Evolutionary conservation across 2,797 vertebrate species (phyloP), one percentile per base, ranked within the genome.

Genomic region (Thaleichthys pacificus): DNA sequence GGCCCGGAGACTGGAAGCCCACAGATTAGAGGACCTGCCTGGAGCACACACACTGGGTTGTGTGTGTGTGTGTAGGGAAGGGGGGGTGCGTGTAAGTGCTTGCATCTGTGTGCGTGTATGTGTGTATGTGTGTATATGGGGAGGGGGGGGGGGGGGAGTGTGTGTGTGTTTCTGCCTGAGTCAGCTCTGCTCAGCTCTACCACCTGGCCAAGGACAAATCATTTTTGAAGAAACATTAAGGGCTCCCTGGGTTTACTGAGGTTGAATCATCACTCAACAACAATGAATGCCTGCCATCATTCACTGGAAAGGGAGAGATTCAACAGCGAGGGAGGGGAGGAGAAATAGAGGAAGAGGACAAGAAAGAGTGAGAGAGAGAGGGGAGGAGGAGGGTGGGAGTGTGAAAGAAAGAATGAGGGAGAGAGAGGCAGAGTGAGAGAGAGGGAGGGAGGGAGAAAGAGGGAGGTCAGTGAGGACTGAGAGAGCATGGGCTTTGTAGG

Each of bases 1-100:
- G 22, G 15, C 42, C 14, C 64, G 22, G 35, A 24, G 64, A 12
- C 86, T 86, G 86, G 80, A 85, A 81, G 77, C 82, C 89, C 87
- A 69, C 89, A 91, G 88, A 90, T 91, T 90, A 90, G 74, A 91
- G 89, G 91, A 86, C 87, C 63, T 73, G 78, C 60, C 17, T 76
- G 73, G 64, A 77, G 85, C 77, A 71, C 73, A 82, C 83, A 75
- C 77, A 89, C 82, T 86, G 76, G 65, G 70, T 80, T 49, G 51
- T 69, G 62, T 60, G n/a, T 66, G 57, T 47, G 32, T 28, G 57
- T 42, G 8, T 71, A 58, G 62, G 66, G 61, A 58, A 62, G 74
- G 70, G 63, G 6, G 68, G 2, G 35, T 30, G 65, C 17, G 71
- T 47, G 32, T 30, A 21, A 12, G 54, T 30, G 32, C 8, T 24